Percentiles rank a stretch among this genome's conserved stretches.
These are phyloP conservation scores for Chloroclystis v-ata DNA, from an alignment of 2,888 invertebrate genomes.

Conservation along the genomic window DNA sequence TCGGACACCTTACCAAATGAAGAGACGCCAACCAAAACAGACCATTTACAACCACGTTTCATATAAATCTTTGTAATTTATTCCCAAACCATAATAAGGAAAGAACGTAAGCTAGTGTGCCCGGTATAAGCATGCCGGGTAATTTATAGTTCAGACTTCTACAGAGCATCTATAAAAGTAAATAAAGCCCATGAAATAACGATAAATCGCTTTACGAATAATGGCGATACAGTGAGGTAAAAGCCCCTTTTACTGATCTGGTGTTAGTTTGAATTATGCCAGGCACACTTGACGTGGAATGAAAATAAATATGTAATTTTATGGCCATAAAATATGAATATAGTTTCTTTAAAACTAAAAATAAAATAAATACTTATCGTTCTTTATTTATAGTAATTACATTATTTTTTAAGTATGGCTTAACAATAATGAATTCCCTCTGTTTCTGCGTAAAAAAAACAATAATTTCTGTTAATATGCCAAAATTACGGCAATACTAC, in stretches of 20 bases:
- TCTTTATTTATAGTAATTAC: too few species aligned
- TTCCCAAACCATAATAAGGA: slow-evolving; percentile 74
- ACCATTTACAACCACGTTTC: slow-evolving; percentile 24
- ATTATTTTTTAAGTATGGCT: too few species aligned
- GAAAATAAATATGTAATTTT: background rate
- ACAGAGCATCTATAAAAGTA: slow-evolving; percentile 66
- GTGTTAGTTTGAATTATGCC: background rate
- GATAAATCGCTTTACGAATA: slow-evolving; percentile 69
- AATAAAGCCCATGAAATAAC: slow-evolving; percentile 73
- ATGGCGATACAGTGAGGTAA: slow-evolving; percentile 50
- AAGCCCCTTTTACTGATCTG: slow-evolving; percentile 40
- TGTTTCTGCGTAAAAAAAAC: background rate
- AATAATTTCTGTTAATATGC: background rate
- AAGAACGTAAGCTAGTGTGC: slow-evolving; percentile 59
- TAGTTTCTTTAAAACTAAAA: too few species aligned
- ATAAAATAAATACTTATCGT: too few species aligned
- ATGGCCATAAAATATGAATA: too few species aligned
- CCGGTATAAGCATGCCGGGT: slow-evolving; percentile 51
- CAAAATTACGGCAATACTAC: slow-evolving; percentile 27
- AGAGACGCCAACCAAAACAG: slow-evolving; percentile 38
- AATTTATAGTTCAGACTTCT: slow-evolving; percentile 68
- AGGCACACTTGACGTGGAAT: slow-evolving; percentile 36
- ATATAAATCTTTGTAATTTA: slow-evolving; percentile 73
- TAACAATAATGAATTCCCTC: too few species aligned
- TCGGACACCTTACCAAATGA: slow-evolving; percentile 36